Evolutionary conservation across 1,140 invertebrate genomes (phyloP), one percentile per base, ranked within the genome.

Genomic region (Drosophila seguyi): DNA sequence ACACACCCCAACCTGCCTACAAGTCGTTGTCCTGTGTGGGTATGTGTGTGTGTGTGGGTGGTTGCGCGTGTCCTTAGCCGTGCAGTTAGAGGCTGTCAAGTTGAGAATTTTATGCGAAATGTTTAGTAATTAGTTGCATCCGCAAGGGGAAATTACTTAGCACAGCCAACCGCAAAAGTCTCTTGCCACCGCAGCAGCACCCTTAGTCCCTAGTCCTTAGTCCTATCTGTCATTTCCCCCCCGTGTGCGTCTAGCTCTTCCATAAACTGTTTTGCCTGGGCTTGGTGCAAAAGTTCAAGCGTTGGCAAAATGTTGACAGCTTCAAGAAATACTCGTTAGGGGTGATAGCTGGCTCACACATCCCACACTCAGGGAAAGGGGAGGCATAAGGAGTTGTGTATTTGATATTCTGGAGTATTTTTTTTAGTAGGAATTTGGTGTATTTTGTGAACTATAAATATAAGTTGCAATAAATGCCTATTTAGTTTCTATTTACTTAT

Each of bases 41-140:
- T n/a, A 22, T 42, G 18, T 22, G 66, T 55, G 42, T n/a, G 44
- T 42, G 18, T 22, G 66, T 55, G 42, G 25, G 45, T 47, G 36
- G 50, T 60, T 50, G 55, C 65, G 75, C 68, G 75, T 63, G 72
- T 69, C 63, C 48, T 61, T 75, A 72, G 56, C 74, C 75, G 55
- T 84, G 84, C 84, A 88, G 76, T 71, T 84, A 79, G 85, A 85
- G 82, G 81, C 81, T 79, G 85, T 90, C 85, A 90, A 79, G 85
- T 87, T 81, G 87, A 62, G 80, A 91, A 91, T 88, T 91, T 91
- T 87, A 91, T 91, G 88, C 78, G 78, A 91, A 91, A 91, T 84
- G 83, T 91, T 91, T 88, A 81, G 82, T 91, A 91, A 91, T 91
- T 91, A 91, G 88, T 91, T 85, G 88, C 80, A 91, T 88, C 85